These are phyloP conservation scores for Phainopepla nitens DNA, from an alignment of 2,113 vertebrate genomes.

Conservation along the genomic window DNA sequence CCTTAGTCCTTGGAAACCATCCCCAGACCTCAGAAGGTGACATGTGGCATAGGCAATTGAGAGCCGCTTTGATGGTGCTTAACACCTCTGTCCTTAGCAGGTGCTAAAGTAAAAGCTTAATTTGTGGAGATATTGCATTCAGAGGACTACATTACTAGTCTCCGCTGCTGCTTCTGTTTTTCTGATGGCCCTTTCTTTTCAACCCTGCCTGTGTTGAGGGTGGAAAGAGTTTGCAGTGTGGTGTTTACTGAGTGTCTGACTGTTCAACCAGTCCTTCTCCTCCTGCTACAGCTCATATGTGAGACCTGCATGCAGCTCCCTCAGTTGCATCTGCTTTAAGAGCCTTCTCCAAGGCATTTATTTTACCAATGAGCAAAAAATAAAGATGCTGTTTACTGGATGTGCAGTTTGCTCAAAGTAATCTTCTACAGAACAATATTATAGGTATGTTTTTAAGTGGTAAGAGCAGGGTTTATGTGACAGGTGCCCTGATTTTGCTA, in stretches of 20 bases:
- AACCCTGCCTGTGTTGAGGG: neutral
- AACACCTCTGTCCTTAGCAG: neutral
- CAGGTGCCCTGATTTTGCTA: neutral
- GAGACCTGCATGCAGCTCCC: neutral
- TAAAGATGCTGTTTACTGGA: neutral
- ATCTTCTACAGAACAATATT: neutral
- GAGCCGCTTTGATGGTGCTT: neutral
- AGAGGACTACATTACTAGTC: neutral
- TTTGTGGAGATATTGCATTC: neutral
- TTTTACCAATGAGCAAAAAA: neutral
- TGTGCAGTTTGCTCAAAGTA: neutral
- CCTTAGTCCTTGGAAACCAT: neutral
- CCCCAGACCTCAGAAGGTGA: neutral
- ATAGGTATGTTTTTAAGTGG: neutral
- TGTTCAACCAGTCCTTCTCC: neutral
- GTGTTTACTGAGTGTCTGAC: neutral
- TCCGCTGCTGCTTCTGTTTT: conserved; percentile 1
- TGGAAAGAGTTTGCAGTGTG: neutral
- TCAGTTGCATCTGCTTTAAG: neutral
- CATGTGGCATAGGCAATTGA: rapidly evolving
- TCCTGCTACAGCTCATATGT: neutral
- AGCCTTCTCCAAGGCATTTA: neutral
- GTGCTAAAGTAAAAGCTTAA: neutral
- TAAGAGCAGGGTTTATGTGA: neutral
- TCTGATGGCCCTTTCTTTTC: neutral